Percentiles rank a stretch among this genome's conserved stretches.
phyloP scores from a whole-genome alignment of 1,140 invertebrate species.

The Philaenus spumarius region DNA sequence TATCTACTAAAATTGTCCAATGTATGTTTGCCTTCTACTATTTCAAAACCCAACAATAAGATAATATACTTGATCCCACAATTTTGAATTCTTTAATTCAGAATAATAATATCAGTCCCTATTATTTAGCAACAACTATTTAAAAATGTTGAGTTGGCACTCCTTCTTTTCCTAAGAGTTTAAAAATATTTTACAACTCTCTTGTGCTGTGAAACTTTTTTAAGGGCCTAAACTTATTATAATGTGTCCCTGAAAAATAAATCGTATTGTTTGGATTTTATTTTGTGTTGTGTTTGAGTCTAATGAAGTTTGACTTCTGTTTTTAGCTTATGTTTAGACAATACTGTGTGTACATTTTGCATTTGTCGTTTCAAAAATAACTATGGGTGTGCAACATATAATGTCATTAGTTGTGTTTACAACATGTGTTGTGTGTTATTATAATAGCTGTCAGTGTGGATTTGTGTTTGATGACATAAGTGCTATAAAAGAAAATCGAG shows the following conservation, averaged over 20 bases:
- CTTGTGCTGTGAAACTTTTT: neutral
- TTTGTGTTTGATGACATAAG: conserved; percentile 97
- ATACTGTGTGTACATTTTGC: neutral
- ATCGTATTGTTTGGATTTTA: neutral
- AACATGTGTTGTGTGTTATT: conserved; percentile 70
- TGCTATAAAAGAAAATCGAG: conserved; percentile 92
- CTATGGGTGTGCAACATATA: conserved; percentile 16
- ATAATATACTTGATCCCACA: no score
- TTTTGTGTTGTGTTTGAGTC: neutral
- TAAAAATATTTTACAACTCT: no score
- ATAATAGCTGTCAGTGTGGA: conserved; percentile 84
- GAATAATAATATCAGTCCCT: no score
- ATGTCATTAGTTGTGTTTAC: conserved; percentile 51
- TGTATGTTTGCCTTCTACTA: no score
- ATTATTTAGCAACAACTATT: no score
- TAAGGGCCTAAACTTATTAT: neutral
- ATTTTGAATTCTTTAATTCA: no score
- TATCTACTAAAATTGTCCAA: no score
- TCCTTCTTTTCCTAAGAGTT: no score
- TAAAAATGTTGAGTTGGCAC: no score
- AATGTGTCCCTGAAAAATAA: neutral
- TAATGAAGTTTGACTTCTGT: neutral
- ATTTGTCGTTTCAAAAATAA: neutral
- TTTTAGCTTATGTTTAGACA: neutral
- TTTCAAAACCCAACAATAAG: no score